Base-by-base conservation (phyloP, 2,888 invertebrate genomes). In the Hypomecis punctinalis region DNA sequence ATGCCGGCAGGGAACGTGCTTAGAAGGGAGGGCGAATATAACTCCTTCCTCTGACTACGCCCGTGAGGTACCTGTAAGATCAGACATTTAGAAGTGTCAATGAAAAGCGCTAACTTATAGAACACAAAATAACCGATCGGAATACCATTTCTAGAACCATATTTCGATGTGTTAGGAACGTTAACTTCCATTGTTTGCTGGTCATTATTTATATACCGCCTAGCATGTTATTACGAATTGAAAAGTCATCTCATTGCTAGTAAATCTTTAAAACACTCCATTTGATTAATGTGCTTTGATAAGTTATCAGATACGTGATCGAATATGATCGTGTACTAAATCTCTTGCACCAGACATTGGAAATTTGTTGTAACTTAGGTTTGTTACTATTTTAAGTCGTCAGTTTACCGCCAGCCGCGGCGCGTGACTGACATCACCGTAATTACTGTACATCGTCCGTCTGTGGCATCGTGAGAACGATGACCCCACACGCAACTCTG, bases 331-430 rank as follows among this genome's bases (percentile, higher is more conserved):
- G 23, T 23, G 23, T 23, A 23, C 23, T 23, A 7, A 39, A 13
- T 51, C 37, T 10, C 13, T 8, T 37, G 11, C 11, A 11, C 13
- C 1, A 51, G 39, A 33, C 33, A 48, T 6, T 36, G 56, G 10
- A 36, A 35, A 58, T 36, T 13, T 42, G 42, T 9, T 9, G 51
- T 52, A 40, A 40, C 11, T 13, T 33, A 52, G 23, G 10, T 52
- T 49, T 33, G 33, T n/a, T 40, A 40, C 51, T 60, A 60, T 54
- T 54, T 33, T 47, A 57, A 46, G 43, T n/a, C 40, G 54, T 62
- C 56, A 67, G 61, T 62, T 47, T 47, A n/a, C 46, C 47, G 51
- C 39, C 39, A 51, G 42, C 59, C 56, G 60, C 63, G 65, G 37
- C 37, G 49, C 40, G 65, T 46, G 59, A 56, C 46, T 62, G 64